A percentile compares a stretch with the other conserved stretches of the same genome.
Evolutionary conservation across 2,888 invertebrate species (phyloP).

Genomic region (Fragum whitleyi): DNA sequence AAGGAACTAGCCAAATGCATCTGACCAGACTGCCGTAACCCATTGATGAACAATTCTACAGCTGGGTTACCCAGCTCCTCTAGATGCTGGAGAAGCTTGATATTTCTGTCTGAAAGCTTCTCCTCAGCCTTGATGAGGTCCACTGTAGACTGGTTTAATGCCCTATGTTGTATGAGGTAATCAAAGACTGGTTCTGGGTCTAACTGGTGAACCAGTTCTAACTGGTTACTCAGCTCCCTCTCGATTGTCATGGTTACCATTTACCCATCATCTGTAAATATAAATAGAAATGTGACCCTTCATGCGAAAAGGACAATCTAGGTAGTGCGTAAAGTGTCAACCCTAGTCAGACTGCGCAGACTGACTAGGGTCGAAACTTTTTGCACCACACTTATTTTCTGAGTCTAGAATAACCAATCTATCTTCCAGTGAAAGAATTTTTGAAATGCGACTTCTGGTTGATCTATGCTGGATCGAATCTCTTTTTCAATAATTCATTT

Average conservation of each 20-base stretch:
- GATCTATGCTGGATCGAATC: no score
- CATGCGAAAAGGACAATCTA: no score
- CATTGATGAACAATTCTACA: slow-evolving; percentile 82
- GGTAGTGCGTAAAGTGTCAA: no score
- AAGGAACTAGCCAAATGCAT: slow-evolving; percentile 82
- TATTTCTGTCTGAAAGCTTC: slow-evolving; percentile 76
- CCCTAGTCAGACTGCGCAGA: no score
- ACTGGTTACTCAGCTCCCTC: slow-evolving; percentile 66
- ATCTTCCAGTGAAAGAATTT: no score
- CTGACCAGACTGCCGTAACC: slow-evolving; percentile 83
- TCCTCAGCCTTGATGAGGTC: slow-evolving; percentile 72
- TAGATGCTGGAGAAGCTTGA: slow-evolving; percentile 78
- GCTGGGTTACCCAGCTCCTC: slow-evolving; percentile 79
- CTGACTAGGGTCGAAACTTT: no score
- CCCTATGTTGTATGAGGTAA: slow-evolving; percentile 83
- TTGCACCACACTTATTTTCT: no score
- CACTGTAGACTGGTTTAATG: slow-evolving; percentile 73
- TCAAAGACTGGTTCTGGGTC: slow-evolving; percentile 83
- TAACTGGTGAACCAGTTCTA: slow-evolving; percentile 80
- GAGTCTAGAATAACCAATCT: no score
- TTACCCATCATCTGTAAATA: slow-evolving; percentile 20
- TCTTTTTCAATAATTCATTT: no score
- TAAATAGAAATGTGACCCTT: not conserved
- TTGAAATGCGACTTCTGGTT: no score
- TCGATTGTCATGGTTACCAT: slow-evolving; percentile 51